Evolutionary conservation across 2,113 vertebrate species (phyloP).

Genomic region (Stictonetta naevosa): DNA sequence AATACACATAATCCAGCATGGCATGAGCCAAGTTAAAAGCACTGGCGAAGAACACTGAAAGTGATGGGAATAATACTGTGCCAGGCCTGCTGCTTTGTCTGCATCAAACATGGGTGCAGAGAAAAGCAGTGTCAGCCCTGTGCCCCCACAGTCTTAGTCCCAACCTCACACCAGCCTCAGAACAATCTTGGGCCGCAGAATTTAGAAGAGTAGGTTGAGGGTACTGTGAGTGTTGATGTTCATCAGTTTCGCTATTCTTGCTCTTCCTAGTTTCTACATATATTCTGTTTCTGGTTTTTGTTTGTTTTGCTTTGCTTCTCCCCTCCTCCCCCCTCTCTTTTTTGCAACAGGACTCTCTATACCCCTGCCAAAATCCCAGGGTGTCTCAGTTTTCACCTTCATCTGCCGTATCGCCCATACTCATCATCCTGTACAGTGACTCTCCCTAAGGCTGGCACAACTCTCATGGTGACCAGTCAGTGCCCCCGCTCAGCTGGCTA

Average conservation of each 20-base stretch:
- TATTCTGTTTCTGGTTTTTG: background rate
- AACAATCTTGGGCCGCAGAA: background rate
- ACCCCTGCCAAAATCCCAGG: background rate
- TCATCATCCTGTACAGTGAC: background rate
- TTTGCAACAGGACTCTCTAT: background rate
- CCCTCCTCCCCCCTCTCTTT: background rate
- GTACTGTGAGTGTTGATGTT: background rate
- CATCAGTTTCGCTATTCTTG: background rate
- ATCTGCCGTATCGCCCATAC: fast-evolving
- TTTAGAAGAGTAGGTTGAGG: background rate
- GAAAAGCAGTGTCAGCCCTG: background rate
- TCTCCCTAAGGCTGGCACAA: background rate
- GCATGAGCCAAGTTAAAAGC: background rate
- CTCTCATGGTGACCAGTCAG: background rate
- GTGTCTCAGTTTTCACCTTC: background rate
- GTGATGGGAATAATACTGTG: background rate
- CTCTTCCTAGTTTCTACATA: background rate
- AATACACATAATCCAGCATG: background rate
- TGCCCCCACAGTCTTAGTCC: background rate
- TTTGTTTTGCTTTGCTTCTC: background rate
- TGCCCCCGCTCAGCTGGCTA: background rate
- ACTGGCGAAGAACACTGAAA: background rate
- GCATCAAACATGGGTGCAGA: background rate
- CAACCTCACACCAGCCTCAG: background rate
- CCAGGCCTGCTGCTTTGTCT: background rate